phyloP scores from a whole-genome alignment of 2,888 invertebrate species.

The Drosophila bunnanda region DNA sequence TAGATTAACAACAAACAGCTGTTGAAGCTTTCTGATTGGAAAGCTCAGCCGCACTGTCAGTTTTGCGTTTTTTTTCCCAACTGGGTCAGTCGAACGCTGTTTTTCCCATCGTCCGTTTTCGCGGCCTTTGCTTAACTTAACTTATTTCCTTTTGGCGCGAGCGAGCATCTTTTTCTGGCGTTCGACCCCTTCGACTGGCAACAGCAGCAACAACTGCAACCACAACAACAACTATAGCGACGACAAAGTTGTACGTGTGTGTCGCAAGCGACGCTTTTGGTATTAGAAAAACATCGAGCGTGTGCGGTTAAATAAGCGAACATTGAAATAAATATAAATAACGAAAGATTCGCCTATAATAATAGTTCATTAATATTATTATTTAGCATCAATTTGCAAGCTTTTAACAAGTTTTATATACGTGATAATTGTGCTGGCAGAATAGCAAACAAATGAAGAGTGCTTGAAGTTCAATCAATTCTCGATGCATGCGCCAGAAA shows the following conservation, averaged over 20 bases:
- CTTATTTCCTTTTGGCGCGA: slow-evolving; percentile 40
- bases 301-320: slow-evolving; percentile 54
- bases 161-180: slow-evolving; percentile 45
- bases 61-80: slow-evolving; percentile 11
- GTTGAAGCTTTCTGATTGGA: slow-evolving; percentile 12
- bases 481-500: slow-evolving; percentile 57
- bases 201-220: slow-evolving; percentile 18
- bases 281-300: slow-evolving; percentile 29
- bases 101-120: background rate
- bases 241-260: slow-evolving; percentile 48
- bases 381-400: slow-evolving; percentile 32
- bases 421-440: slow-evolving; percentile 26
- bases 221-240: slow-evolving; percentile 30
- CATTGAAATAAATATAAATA: slow-evolving; percentile 28
- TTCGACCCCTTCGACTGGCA: slow-evolving; percentile 27
- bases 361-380: slow-evolving; percentile 19
- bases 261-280: slow-evolving; percentile 51
- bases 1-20: slow-evolving; percentile 15
- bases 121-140: slow-evolving; percentile 12
- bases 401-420: slow-evolving; percentile 35
- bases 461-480: slow-evolving; percentile 47
- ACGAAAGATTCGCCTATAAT: background rate
- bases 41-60: background rate
- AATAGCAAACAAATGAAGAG: slow-evolving; percentile 15
- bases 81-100: slow-evolving; percentile 36